A percentile compares a stretch with the other conserved stretches of the same genome.
Conservation (phyloP, 2,113 vertebrate genomes). For the Pygoscelis adeliae region DNA sequence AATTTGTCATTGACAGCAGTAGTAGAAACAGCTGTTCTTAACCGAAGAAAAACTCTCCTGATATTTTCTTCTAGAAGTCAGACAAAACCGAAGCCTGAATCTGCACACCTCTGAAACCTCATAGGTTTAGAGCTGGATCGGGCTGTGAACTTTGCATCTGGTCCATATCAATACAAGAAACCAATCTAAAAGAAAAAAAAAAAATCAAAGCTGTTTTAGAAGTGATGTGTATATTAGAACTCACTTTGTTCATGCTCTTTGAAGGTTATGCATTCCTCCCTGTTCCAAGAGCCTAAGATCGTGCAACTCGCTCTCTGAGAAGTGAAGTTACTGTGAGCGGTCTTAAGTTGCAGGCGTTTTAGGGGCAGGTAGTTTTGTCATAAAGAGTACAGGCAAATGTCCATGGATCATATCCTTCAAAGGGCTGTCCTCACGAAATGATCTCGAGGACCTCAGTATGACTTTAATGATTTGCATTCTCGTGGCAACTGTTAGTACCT, state of each 20-base stretch:
- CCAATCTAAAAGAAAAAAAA: not conserved
- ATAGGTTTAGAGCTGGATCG: not conserved
- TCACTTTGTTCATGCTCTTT: not conserved
- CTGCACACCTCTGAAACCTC: not conserved
- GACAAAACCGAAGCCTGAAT: not conserved
- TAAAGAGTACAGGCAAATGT: not conserved
- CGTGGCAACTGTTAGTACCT: not conserved
- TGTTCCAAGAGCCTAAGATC: not conserved
- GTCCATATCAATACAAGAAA: not conserved
- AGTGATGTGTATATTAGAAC: not conserved
- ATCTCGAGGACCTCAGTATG: accelerated
- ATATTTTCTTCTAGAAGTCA: not conserved
- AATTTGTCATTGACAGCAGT: conserved; percentile 34
- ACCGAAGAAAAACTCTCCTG: not conserved
- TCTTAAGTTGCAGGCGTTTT: not conserved
- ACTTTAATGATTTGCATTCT: not conserved
- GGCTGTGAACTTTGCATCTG: not conserved
- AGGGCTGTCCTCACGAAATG: not conserved
- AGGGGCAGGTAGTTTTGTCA: not conserved
- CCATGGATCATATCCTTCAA: not conserved
- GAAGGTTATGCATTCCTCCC: not conserved
- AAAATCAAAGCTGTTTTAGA: not conserved
- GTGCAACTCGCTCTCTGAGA: not conserved
- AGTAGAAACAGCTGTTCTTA: conserved; percentile 2
- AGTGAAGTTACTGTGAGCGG: not conserved